Evolutionary conservation across 2,797 vertebrate species (phyloP).

Genomic region (Clarias platycephalus): DNA sequence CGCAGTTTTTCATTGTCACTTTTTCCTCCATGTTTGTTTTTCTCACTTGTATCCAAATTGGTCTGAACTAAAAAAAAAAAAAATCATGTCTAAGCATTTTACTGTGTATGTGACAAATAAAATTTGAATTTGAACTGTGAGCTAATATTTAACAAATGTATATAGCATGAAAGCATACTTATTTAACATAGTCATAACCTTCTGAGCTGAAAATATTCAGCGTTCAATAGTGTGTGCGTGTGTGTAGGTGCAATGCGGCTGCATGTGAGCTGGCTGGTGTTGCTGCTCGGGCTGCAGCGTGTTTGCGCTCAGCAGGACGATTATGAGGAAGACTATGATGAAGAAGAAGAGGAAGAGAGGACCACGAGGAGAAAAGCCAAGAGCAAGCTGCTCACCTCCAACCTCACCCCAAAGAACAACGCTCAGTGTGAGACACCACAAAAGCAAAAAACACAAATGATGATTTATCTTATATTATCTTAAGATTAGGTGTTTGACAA

Average conservation of each 20-base stretch:
- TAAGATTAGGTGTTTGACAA: too few relatives aligned
- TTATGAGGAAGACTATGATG: conserved; percentile 63
- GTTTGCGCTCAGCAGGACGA: conserved; percentile 69
- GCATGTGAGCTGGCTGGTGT: conserved; percentile 73
- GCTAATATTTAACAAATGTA: neutral
- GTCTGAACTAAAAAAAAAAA: neutral
- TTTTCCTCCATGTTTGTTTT: neutral
- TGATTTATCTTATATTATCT: too few relatives aligned
- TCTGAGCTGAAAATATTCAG: neutral
- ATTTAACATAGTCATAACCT: neutral
- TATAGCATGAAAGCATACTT: neutral
- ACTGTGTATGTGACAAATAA: too few relatives aligned
- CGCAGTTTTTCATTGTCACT: neutral
- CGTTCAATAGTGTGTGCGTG: neutral
- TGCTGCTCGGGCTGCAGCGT: conserved; percentile 74
- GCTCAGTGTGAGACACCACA: conserved; percentile 74
- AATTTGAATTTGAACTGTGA: neutral
- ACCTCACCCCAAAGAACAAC: conserved; percentile 69
- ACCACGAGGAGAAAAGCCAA: conserved; percentile 62
- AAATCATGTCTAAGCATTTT: too few relatives aligned
- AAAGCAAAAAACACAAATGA: too few relatives aligned
- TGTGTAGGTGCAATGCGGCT: conserved; percentile 61
- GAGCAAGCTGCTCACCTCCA: conserved; percentile 67
- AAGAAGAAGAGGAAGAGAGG: conserved; percentile 66
- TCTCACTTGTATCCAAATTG: neutral